Evolutionary conservation across 2,113 vertebrate genomes (phyloP).

Genomic region (Thunnus maccoyii): DNA sequence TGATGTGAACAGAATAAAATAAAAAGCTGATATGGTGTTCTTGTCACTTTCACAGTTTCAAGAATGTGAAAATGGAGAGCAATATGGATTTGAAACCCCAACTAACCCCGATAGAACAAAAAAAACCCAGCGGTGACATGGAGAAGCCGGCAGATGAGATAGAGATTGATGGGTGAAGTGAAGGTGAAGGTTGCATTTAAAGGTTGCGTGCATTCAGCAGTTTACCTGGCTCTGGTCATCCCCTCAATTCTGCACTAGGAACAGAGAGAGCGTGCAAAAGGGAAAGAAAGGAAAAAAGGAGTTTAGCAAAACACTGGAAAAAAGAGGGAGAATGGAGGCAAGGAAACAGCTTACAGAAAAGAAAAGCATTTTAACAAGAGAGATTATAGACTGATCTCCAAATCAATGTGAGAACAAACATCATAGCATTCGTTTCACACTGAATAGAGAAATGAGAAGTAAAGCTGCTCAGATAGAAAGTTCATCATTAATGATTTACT

Average conservation of each 20-base stretch:
- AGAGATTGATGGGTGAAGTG: conserved; percentile 29
- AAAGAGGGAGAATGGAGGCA: conserved; percentile 54
- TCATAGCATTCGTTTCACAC: conserved; percentile 15
- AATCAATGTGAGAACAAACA: conserved; percentile 1
- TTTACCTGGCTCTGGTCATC: conserved; percentile 94
- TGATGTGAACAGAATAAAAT: background rate
- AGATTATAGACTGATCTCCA: background rate
- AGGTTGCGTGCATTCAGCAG: conserved; percentile 55
- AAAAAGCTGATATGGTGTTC: background rate
- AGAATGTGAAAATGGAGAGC: conserved; percentile 4
- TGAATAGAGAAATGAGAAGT: background rate
- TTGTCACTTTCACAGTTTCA: background rate
- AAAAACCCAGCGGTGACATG: background rate
- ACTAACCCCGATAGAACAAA: background rate
- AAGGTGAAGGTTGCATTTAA: conserved; percentile 29
- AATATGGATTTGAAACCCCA: background rate
- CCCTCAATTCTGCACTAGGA: conserved; percentile 98
- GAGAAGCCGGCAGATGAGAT: conserved; percentile 20
- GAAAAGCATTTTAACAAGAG: conserved; percentile 34
- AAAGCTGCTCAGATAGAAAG: background rate
- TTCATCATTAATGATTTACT: background rate
- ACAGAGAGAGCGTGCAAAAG: conserved; percentile 86
- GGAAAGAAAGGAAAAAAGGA: conserved; percentile 79
- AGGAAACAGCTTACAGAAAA: conserved; percentile 38
- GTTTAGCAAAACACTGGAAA: conserved; percentile 86